Conservation (phyloP, 2,113 vertebrate genomes). For the Psophia crepitans region DNA sequence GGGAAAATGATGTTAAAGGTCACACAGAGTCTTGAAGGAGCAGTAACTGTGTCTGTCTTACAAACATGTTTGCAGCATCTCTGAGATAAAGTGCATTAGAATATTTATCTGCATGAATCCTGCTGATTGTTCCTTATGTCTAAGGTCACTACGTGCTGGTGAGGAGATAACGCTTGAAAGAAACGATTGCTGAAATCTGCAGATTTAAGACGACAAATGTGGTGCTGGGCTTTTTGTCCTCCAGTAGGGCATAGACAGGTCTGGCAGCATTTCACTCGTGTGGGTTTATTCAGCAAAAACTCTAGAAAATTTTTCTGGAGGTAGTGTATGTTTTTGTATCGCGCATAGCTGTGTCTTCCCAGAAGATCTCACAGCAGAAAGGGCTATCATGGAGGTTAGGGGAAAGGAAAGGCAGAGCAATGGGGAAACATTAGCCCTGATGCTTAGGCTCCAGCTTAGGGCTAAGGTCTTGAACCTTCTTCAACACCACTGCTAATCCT, state of each 20-base stretch:
- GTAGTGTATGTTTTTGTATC: fast-evolving
- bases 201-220: background rate
- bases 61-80: slow-evolving; percentile 22
- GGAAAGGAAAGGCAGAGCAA: background rate
- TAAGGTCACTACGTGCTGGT: background rate
- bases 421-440: background rate
- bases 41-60: slow-evolving; percentile 60
- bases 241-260: background rate
- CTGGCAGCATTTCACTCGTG: background rate
- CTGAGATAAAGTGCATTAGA: slow-evolving; percentile 17
- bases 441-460: background rate
- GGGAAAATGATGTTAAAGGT: slow-evolving; percentile 76
- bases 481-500: background rate
- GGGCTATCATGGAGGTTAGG: fast-evolving
- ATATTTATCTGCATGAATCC: slow-evolving; percentile 11
- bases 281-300: background rate
- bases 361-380: background rate
- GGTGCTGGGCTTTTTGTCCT: background rate
- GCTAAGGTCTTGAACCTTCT: background rate
- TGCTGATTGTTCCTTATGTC: slow-evolving; percentile 14
- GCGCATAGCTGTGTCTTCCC: fast-evolving
- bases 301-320: background rate
- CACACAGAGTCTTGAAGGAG: slow-evolving; percentile 45
- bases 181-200: background rate
- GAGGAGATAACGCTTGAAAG: slow-evolving; percentile 1